phyloP scores from a whole-genome alignment of 2,888 invertebrate genomes.

The Nemurella pictetii region DNA sequence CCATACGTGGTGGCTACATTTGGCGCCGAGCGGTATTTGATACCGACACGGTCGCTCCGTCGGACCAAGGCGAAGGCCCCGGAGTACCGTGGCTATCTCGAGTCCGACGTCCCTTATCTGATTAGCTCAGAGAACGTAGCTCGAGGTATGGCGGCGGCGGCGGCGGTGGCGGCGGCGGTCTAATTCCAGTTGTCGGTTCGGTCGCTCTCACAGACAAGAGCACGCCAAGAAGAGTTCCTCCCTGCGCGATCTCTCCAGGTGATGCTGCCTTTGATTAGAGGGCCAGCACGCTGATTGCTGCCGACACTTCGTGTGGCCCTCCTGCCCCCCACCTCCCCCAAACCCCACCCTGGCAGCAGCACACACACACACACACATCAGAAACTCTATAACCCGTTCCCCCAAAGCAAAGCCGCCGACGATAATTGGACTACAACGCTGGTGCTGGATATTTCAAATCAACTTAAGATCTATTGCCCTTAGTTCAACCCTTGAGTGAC shows the following conservation, averaged over 20 bases:
- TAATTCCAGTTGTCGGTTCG: not conserved
- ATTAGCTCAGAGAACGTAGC: not conserved
- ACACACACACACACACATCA: too few species aligned
- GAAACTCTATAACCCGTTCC: not conserved
- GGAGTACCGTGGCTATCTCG: not conserved
- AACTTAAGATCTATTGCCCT: conserved; percentile 10
- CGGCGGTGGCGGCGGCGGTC: not conserved
- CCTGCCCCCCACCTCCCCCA: not conserved
- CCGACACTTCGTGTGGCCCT: not conserved
- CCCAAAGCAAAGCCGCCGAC: not conserved
- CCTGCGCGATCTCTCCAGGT: not conserved
- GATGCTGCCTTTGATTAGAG: conserved; percentile 16
- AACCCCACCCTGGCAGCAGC: not conserved
- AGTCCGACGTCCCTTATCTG: not conserved
- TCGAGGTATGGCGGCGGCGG: not conserved
- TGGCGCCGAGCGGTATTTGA: not conserved
- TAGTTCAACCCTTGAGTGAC: not conserved
- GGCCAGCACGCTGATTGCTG: not conserved
- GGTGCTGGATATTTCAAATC: not conserved
- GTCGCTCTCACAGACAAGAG: not conserved
- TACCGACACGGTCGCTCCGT: too few species aligned
- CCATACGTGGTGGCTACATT: too few species aligned
- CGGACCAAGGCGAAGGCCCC: not conserved
- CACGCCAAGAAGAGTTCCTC: not conserved
- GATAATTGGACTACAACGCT: conserved; percentile 4